These are phyloP conservation scores for Acropora tenuis DNA, from an alignment of 64 coral and sea anemone genomes.

Conservation along the genomic window DNA sequence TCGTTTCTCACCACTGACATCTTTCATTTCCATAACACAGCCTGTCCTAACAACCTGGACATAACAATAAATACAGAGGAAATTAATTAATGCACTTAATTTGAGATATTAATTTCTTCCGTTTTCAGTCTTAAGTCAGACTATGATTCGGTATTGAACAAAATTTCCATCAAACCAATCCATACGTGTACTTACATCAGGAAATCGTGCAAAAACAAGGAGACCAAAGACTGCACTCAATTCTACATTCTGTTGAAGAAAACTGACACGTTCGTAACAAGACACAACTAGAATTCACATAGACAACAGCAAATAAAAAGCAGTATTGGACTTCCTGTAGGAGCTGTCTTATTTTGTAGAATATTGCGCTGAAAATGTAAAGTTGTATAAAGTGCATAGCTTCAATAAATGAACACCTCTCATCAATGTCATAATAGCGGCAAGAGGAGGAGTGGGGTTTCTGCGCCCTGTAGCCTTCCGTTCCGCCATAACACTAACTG, in stretches of 20 bases:
- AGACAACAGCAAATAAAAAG: no score
- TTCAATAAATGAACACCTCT: background rate
- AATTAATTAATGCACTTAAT: no score
- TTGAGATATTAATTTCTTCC: no score
- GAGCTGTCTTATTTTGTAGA: no score
- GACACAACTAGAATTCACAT: no score
- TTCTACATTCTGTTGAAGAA: constrained; percentile 49
- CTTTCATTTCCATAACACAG: constrained; percentile 82
- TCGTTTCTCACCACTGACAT: constrained; percentile 73
- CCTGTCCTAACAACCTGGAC: constrained; percentile 85
- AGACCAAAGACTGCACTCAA: constrained; percentile 89
- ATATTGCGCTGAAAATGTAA: no score
- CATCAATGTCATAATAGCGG: background rate
- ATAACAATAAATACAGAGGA: background rate
- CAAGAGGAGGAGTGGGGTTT: background rate
- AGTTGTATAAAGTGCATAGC: no score
- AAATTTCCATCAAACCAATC: background rate
- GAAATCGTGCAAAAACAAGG: constrained; percentile 94
- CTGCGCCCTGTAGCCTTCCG: no score
- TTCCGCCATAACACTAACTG: no score
- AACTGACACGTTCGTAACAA: background rate
- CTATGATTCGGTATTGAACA: no score
- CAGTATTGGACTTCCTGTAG: no score
- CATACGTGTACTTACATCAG: constrained; percentile 77
- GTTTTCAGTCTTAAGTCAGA: no score